A percentile compares a stretch with the other conserved stretches of the same genome.
phyloP scores from a whole-genome alignment of 2,888 invertebrate species.

The Ennomos erosarius region DNA sequence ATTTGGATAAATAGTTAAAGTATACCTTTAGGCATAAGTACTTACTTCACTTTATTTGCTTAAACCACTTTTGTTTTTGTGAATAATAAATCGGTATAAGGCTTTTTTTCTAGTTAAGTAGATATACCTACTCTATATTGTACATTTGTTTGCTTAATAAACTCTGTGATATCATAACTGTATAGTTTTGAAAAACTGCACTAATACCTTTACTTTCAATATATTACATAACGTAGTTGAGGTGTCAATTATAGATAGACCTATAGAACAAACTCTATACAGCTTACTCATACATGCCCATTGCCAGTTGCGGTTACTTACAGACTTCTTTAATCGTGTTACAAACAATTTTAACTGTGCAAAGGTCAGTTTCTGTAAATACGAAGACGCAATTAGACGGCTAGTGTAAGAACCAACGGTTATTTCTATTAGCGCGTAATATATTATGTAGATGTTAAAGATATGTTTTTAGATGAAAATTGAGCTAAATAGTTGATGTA shows the following conservation, averaged over 20 bases:
- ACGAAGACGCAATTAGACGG: constrained; percentile 34
- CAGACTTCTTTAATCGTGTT: constrained; percentile 20
- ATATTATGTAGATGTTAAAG: not conserved
- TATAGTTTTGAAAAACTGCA: not conserved
- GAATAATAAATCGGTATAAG: constrained; percentile 25
- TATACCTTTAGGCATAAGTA: no score
- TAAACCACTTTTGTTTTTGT: constrained; percentile 4
- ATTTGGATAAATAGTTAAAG: no score
- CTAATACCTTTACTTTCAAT: not conserved
- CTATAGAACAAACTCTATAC: not conserved
- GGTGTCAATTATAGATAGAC: not conserved
- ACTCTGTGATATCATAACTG: constrained; percentile 30
- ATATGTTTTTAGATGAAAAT: no score
- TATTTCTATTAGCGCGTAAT: constrained; percentile 1
- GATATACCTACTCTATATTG: constrained; percentile 2
- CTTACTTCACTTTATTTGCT: no score
- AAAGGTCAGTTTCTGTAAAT: constrained; percentile 40
- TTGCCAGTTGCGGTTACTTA: constrained; percentile 8
- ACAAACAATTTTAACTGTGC: constrained; percentile 25
- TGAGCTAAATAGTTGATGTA: no score
- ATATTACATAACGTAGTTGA: not conserved
- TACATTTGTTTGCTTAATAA: constrained; percentile 35
- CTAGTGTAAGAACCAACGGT: constrained; percentile 7
- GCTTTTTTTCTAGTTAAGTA: constrained; percentile 18
- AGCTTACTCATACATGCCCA: not conserved